Evolutionary conservation across 2,113 vertebrate genomes (phyloP).

Genomic region (Laterallus jamaicensis): DNA sequence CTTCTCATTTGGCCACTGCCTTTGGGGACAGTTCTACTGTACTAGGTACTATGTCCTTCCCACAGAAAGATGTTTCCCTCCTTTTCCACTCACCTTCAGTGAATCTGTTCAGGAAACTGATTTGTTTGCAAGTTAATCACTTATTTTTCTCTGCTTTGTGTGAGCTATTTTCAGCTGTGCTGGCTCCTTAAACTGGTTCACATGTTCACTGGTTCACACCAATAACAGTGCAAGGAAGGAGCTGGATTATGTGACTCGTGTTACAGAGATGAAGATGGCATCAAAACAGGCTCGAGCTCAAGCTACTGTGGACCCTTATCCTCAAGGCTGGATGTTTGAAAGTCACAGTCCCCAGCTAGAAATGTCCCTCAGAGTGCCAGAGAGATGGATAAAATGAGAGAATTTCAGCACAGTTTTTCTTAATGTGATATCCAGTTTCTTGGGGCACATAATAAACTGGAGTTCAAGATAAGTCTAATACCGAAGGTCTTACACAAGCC

Average conservation of each 20-base stretch:
- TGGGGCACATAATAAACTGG: not conserved
- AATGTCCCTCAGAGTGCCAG: not conserved
- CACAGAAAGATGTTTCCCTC: not conserved
- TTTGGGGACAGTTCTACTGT: not conserved
- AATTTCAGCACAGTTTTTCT: not conserved
- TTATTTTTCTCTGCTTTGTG: not conserved
- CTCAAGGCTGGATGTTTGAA: not conserved
- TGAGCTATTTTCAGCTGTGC: not conserved
- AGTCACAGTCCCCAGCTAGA: not conserved
- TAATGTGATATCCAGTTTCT: not conserved
- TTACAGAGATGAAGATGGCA: not conserved
- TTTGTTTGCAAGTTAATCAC: not conserved
- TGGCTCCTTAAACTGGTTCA: not conserved
- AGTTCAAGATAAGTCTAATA: not conserved
- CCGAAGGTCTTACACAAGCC: not conserved
- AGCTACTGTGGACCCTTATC: not conserved
- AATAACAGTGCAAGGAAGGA: not conserved
- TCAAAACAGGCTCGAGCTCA: not conserved
- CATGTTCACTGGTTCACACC: not conserved
- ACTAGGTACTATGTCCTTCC: not conserved
- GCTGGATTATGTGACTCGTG: not conserved
- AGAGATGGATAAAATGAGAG: not conserved
- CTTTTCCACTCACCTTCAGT: not conserved
- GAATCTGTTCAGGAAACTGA: not conserved
- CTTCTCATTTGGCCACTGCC: not conserved